Evolutionary conservation across 2,797 vertebrate species (phyloP).

Genomic region (Hippoglossus hippoglossus): DNA sequence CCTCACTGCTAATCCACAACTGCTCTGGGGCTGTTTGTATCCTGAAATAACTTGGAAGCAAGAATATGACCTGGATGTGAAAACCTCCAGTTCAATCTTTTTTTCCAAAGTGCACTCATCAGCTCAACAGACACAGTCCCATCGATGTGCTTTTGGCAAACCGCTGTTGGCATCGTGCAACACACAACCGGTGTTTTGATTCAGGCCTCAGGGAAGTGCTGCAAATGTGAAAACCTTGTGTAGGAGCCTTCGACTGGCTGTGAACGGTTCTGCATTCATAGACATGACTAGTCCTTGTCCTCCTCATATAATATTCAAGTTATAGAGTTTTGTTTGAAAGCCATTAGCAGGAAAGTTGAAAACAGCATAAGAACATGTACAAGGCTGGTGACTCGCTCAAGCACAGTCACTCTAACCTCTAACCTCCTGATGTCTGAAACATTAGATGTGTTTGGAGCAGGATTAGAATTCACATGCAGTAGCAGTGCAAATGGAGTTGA

Average conservation of each 20-base stretch:
- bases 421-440: not conserved
- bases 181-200: not conserved
- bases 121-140: not conserved
- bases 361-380: too few species aligned
- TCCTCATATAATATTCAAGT: conserved; percentile 1
- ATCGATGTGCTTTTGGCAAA: not conserved
- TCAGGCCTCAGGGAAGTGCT: not conserved
- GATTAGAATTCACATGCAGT: not conserved
- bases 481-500: not conserved
- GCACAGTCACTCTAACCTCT: not conserved
- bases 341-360: not conserved
- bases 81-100: not conserved
- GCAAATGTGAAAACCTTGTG: not conserved
- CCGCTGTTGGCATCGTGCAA: not conserved
- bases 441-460: not conserved
- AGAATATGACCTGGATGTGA: not conserved
- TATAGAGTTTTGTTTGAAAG: conserved; percentile 16
- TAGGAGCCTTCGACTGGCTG: not conserved
- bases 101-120: not conserved
- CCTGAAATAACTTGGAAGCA: not conserved
- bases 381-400: not conserved
- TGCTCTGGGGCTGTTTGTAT: not conserved
- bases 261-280: not conserved
- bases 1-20: too few species aligned
- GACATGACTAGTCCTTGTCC: not conserved